A percentile compares a stretch with the other conserved stretches of the same genome.
phyloP scores from a whole-genome alignment of 2,888 invertebrate species.

The Tachystola acroxantha region DNA sequence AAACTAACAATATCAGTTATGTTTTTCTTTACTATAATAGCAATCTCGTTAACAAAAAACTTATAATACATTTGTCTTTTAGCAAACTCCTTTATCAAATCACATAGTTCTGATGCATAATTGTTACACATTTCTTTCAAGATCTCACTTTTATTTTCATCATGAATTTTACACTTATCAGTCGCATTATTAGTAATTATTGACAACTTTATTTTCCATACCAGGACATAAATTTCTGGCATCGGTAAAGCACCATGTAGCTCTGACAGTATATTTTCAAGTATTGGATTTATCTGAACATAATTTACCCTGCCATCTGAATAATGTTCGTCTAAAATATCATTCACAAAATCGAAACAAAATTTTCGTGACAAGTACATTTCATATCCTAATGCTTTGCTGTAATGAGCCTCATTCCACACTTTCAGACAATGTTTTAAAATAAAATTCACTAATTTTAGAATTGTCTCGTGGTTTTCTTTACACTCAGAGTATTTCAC shows the following conservation, averaged over 20 bases:
- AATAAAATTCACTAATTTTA: conserved; percentile 20
- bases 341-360: conserved; percentile 18
- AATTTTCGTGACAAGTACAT: conserved; percentile 16
- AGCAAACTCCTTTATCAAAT: conserved; percentile 21
- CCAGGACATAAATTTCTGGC: conserved; percentile 24
- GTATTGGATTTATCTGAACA: conserved; percentile 17
- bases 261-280: conserved; percentile 21
- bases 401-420: conserved; percentile 16
- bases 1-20: conserved; percentile 5
- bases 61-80: conserved; percentile 17
- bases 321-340: conserved; percentile 14
- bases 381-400: conserved; percentile 5
- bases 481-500: conserved; percentile 14
- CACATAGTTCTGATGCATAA: conserved; percentile 24
- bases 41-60: conserved; percentile 10
- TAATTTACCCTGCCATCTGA: conserved; percentile 1
- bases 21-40: conserved; percentile 1
- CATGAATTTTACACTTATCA: conserved; percentile 4
- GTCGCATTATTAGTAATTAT: conserved; percentile 20
- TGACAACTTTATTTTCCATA: conserved; percentile 29
- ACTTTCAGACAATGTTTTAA: conserved; percentile 19
- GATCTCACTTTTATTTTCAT: background rate
- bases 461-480: conserved; percentile 15
- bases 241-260: conserved; percentile 17
- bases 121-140: conserved; percentile 13